Percentiles rank a stretch among this genome's conserved stretches.
These are phyloP conservation scores for Caradrina kadenii DNA, from an alignment of 2,888 invertebrate species.

Conservation along the genomic window DNA sequence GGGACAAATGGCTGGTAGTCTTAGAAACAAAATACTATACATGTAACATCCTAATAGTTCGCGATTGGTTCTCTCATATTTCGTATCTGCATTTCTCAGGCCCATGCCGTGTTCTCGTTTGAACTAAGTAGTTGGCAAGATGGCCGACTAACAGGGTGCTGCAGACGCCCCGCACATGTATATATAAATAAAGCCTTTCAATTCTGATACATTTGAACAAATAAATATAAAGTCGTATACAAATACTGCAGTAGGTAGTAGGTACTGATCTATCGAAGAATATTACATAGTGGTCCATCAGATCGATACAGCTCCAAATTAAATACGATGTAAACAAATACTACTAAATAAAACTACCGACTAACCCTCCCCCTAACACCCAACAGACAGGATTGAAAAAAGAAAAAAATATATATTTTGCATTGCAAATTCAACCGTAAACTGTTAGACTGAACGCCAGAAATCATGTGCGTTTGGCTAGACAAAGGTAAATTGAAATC, in stretches of 20 bases:
- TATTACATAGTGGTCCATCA: neutral
- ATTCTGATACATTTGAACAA: neutral
- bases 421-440: neutral
- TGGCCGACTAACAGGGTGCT: too few relatives aligned
- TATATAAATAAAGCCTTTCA: too few relatives aligned
- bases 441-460: neutral
- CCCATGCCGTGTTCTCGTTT: too few relatives aligned
- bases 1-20: too few relatives aligned
- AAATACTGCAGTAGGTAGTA: neutral
- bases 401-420: neutral
- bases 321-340: neutral
- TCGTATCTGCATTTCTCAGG: too few relatives aligned
- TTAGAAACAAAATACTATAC: too few relatives aligned
- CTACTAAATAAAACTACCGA: neutral
- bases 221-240: neutral
- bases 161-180: too few relatives aligned
- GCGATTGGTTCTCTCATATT: too few relatives aligned
- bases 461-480: neutral
- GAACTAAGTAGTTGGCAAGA: too few relatives aligned
- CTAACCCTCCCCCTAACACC: neutral
- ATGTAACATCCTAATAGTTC: too few relatives aligned
- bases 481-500: constrained; percentile 4
- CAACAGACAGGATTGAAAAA: neutral
- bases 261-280: neutral
- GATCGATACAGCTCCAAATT: neutral